Evolutionary conservation across 2,113 vertebrate genomes (phyloP).

Genomic region (Ceyx melanurus): DNA sequence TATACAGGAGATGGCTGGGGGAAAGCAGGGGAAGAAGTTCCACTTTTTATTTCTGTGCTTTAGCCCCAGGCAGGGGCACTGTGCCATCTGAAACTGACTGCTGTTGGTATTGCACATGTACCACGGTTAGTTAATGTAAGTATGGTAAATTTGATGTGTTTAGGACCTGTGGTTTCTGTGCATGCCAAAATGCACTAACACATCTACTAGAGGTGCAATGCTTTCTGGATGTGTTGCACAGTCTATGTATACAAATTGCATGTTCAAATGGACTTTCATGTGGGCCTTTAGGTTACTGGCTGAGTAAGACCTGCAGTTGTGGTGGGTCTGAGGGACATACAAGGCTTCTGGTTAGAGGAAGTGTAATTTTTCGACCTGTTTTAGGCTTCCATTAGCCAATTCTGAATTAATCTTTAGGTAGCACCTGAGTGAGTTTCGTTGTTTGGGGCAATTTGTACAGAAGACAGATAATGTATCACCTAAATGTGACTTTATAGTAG

Average conservation of each 20-base stretch:
- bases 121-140: background rate
- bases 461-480: background rate
- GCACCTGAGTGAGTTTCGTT: background rate
- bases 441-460: background rate
- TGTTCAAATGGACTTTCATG: background rate
- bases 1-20: background rate
- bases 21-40: background rate
- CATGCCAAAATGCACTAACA: background rate
- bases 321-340: background rate
- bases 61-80: background rate
- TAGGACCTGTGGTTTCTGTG: background rate
- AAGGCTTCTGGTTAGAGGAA: background rate
- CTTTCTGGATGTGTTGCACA: background rate
- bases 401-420: background rate
- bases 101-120: background rate
- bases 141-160: background rate
- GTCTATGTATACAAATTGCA: background rate
- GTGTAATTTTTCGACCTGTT: background rate
- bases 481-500: background rate
- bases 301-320: background rate
- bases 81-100: background rate
- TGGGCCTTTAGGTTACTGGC: rapidly evolving
- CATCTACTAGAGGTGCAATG: background rate
- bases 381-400: background rate
- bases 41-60: background rate